Percentiles rank a stretch among this genome's conserved stretches.
Conservation (phyloP, 2,888 invertebrate species). For the Papilio protenor region DNA sequence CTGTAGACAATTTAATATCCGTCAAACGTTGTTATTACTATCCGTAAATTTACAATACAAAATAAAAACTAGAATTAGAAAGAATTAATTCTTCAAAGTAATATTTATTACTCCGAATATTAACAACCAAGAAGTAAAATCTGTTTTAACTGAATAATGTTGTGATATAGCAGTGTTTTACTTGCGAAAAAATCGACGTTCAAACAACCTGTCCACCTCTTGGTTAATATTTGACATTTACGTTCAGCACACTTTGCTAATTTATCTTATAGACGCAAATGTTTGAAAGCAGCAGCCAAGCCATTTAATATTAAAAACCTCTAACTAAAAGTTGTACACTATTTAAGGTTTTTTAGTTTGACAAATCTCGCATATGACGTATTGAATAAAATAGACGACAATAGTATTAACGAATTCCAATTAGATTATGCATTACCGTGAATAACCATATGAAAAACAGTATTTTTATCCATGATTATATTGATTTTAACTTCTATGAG, state of each 20-base stretch:
- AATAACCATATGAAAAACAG: too few relatives aligned
- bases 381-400: too few relatives aligned
- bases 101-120: not conserved
- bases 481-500: too few relatives aligned
- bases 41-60: not conserved
- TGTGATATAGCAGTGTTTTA: not conserved
- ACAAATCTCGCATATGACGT: too few relatives aligned
- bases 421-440: too few relatives aligned
- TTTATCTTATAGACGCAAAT: not conserved
- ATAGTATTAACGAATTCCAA: too few relatives aligned
- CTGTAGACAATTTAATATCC: not conserved
- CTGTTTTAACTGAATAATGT: not conserved
- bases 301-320: not conserved
- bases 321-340: not conserved
- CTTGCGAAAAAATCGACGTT: constrained; percentile 5
- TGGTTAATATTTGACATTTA: constrained; percentile 41
- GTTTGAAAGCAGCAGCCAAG: not conserved
- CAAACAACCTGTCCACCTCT: constrained; percentile 23
- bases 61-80: not conserved
- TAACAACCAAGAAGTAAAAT: not conserved
- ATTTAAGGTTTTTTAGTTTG: not conserved
- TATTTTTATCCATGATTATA: too few relatives aligned
- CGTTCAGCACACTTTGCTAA: constrained; percentile 18
- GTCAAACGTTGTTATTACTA: not conserved
- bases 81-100: not conserved